Evolutionary conservation across 1,140 invertebrate species (phyloP).

Genomic region (Dendrolimus kikuchii): DNA sequence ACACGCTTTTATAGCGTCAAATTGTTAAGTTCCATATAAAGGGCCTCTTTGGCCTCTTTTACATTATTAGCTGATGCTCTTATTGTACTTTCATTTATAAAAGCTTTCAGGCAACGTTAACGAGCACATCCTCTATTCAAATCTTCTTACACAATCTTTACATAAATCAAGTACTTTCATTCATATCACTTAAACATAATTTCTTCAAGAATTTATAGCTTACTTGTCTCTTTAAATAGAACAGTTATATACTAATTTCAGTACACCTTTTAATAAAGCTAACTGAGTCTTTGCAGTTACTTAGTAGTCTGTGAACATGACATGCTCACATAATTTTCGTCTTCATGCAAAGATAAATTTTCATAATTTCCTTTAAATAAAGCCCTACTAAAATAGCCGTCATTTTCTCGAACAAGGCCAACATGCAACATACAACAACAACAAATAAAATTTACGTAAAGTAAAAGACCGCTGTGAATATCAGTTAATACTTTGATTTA

Average conservation of each 20-base stretch:
- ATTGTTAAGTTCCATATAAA: conserved; percentile 47
- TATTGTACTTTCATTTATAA: conserved; percentile 47
- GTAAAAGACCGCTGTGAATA: too few species aligned
- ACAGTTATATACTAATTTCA: too few species aligned
- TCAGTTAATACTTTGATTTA: too few species aligned
- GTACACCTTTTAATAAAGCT: too few species aligned
- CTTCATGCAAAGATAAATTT: background rate
- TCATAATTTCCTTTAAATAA: too few species aligned
- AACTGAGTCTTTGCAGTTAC: too few species aligned
- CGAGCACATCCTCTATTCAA: conserved; percentile 48
- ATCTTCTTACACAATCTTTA: conserved; percentile 46
- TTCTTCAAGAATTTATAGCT: conserved; percentile 8
- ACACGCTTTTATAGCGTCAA: conserved; percentile 11
- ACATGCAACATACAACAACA: too few species aligned
- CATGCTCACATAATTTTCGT: conserved; percentile 1
- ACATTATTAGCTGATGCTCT: conserved; percentile 42
- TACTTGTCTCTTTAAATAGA: background rate
- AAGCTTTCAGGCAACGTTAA: conserved; percentile 59
- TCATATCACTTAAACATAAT: conserved; percentile 25
- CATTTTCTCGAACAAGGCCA: too few species aligned
- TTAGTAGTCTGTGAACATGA: background rate
- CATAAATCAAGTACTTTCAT: conserved; percentile 65
- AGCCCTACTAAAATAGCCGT: too few species aligned
- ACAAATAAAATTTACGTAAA: too few species aligned
- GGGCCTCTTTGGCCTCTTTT: conserved; percentile 49